Base-by-base conservation (phyloP, 2,113 vertebrate genomes). In the Melozone crissalis region DNA sequence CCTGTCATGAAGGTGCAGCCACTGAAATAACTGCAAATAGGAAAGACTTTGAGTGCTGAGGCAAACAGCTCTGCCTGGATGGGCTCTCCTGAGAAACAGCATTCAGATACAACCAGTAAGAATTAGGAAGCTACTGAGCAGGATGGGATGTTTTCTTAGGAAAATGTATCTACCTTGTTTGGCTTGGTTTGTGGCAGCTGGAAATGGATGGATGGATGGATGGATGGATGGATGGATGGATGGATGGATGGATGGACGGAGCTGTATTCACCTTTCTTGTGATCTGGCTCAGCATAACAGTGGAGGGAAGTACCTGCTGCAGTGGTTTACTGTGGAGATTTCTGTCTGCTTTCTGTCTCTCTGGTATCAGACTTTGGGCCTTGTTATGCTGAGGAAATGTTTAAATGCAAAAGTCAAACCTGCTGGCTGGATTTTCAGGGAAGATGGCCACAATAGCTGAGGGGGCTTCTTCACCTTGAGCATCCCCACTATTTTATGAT, bases 1-100 rank as follows among this genome's bases (percentile, higher is more conserved):
- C 47, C 51, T 83, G 80, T 94, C 87, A 66, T 58, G 66, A 92
- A 83, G 86, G 67, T 66, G 51, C 81, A 89, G 83, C 57, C 79
- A 47, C 49, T 46, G 62, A 96, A 96, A 87, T 85, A 95, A 84
- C 74, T 79, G 58, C 84, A 88, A 37, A 90, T 49, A 87, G 31
- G 59, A 87, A 89, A 92, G 75, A 22, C 51, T 93, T 89, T 87
- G 86, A 79, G 39, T 35, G 30, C 46, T 52, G 77, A 90, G 73
- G 54, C 68, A 90, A 88, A 77, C 39, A 86, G n/a, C n/a, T 52
- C 84, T 73, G 90, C 23, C 52, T 84, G 49, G 62, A 9, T 20
- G 10, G 69, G n/a, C 1, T 75, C 7, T 81, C 43, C 16, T 31
- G 73, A 91, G 78, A 63, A 90, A 68, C 9, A 84, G 35, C 9